phyloP scores from a whole-genome alignment of 2,888 invertebrate species.

The Ditula angustiorana region DNA sequence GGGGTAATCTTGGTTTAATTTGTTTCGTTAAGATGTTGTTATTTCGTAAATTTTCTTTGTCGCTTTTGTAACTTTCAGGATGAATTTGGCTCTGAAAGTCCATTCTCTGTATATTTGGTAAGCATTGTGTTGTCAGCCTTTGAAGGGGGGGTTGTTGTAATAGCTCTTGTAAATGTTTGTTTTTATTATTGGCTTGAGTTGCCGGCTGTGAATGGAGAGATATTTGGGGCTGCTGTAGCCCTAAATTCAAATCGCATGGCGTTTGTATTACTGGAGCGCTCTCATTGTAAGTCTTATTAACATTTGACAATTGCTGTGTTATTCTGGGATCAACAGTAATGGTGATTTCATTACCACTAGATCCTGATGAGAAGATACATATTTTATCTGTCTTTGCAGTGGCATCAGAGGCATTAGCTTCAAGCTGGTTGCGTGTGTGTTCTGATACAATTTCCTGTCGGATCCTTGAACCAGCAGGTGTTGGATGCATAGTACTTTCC shows the following conservation, averaged over 20 bases:
- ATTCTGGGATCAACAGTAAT: slow-evolving; percentile 16
- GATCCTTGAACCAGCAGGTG: not conserved
- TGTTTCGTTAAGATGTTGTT: not conserved
- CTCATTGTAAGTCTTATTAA: not conserved
- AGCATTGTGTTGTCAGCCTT: not conserved
- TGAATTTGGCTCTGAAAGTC: not conserved
- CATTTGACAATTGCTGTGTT: not conserved
- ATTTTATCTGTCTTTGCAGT: not conserved
- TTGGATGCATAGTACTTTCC: not conserved
- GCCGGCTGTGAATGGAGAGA: not conserved
- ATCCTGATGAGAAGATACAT: slow-evolving; percentile 31
- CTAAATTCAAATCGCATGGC: no score
- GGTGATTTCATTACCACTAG: slow-evolving; percentile 17
- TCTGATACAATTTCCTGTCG: not conserved
- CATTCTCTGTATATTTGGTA: no score
- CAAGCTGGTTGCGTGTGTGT: not conserved
- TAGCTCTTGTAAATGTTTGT: not conserved
- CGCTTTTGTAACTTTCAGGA: not conserved
- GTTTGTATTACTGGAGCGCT: no score
- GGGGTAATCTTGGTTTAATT: not conserved
- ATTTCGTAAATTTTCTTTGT: not conserved
- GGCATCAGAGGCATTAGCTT: not conserved
- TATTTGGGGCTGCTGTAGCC: not conserved
- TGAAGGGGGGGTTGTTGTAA: not conserved
- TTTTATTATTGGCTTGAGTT: not conserved